Conservation (phyloP, 1,140 invertebrate genomes). For the Drosophila leontia region DNA sequence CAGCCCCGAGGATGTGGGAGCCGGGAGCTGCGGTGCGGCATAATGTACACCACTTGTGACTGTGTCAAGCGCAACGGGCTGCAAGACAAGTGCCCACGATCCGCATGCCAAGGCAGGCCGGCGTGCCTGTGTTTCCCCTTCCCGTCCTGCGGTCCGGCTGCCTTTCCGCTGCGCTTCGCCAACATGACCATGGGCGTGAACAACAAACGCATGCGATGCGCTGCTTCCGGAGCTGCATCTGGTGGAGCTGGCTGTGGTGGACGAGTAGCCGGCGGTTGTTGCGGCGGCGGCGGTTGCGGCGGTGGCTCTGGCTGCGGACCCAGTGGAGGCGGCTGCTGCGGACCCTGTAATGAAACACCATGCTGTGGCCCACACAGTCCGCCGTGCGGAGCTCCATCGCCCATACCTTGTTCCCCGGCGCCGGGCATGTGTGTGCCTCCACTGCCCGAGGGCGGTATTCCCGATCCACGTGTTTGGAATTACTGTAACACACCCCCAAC, state of each 20-base stretch:
- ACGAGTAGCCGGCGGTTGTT: conserved; percentile 32
- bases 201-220: conserved; percentile 74
- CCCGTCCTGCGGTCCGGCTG: conserved; percentile 87
- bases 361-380: conserved; percentile 81
- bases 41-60: conserved; percentile 89
- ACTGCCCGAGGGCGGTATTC: conserved; percentile 74
- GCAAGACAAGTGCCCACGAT: conserved; percentile 90
- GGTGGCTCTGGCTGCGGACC: conserved; percentile 22
- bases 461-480: conserved; percentile 81
- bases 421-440: conserved; percentile 69
- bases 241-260: conserved; percentile 56
- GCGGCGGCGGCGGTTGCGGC: conserved; percentile 18
- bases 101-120: conserved; percentile 89
- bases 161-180: conserved; percentile 73
- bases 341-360: conserved; percentile 56
- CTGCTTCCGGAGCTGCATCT: conserved; percentile 55
- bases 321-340: conserved; percentile 29
- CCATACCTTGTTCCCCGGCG: conserved; percentile 76
- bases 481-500: conserved; percentile 76
- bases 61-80: conserved; percentile 91
- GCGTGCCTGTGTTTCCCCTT: conserved; percentile 89
- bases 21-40: conserved; percentile 88
- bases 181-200: conserved; percentile 83
- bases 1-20: conserved; percentile 86
- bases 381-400: conserved; percentile 74